Evolutionary conservation across 2,113 vertebrate species (phyloP).

Genomic region (Tylochromis polylepis): DNA sequence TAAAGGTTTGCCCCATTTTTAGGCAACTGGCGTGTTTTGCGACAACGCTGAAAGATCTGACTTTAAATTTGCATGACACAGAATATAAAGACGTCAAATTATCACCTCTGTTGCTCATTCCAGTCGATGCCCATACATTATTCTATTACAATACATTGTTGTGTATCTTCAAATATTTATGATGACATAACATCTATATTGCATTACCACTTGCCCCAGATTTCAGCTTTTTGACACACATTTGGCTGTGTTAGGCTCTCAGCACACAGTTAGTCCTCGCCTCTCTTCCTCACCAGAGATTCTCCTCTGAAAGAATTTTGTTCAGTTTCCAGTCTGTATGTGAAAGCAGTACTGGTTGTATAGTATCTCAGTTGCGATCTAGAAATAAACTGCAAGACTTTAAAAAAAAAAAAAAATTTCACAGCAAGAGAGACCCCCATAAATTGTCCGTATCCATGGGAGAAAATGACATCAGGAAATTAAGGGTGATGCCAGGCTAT

Average conservation of each 20-base stretch:
- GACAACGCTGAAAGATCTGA: background rate
- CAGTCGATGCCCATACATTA: constrained; percentile 41
- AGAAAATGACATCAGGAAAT: constrained; percentile 29
- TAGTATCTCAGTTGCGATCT: constrained; percentile 22
- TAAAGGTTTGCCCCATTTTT: background rate
- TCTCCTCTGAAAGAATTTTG: constrained; percentile 6
- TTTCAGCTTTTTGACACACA: constrained; percentile 62
- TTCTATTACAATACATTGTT: constrained; percentile 40
- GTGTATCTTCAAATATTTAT: constrained; percentile 56
- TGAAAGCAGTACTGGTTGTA: background rate
- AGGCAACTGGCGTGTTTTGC: background rate
- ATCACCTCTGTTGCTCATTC: constrained; percentile 13
- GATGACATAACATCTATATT: constrained; percentile 62
- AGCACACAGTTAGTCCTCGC: background rate
- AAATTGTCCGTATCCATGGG: constrained; percentile 1
- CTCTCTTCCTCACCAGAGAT: constrained; percentile 7
- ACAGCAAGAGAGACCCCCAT: constrained; percentile 4
- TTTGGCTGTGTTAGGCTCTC: constrained; percentile 3
- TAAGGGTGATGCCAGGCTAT: constrained; percentile 4
- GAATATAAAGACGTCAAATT: constrained; percentile 10
- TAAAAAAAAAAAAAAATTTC: constrained; percentile 39
- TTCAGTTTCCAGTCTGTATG: constrained; percentile 18
- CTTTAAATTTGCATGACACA: background rate
- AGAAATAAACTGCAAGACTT: constrained; percentile 33
- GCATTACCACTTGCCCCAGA: constrained; percentile 63